Conservation (phyloP, 2,797 vertebrate genomes). For the Linurgus olivaceus region DNA sequence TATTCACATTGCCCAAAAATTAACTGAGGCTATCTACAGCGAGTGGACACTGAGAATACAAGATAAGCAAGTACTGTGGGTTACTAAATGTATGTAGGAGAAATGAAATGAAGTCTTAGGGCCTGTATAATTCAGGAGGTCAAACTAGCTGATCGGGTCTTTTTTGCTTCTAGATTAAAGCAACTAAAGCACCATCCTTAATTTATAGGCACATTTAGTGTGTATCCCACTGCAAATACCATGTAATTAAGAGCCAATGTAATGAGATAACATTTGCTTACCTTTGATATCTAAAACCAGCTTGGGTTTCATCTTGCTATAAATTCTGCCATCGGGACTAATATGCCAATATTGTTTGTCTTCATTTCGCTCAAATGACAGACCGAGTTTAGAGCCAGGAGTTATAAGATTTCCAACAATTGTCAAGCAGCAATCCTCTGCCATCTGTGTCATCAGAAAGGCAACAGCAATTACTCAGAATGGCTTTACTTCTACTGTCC, state of each 20-base stretch:
- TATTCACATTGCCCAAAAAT: background rate
- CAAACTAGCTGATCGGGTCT: conserved; percentile 26
- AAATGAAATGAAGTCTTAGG: background rate
- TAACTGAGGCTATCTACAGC: conserved; percentile 12
- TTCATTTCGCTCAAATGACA: conserved; percentile 83
- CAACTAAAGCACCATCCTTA: conserved; percentile 12
- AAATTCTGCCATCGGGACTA: conserved; percentile 86
- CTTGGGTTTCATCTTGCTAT: conserved; percentile 84
- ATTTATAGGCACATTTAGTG: conserved; percentile 37
- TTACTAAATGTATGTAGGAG: background rate
- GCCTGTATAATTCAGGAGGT: conserved; percentile 40
- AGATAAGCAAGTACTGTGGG: conserved; percentile 44
- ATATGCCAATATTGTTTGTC: conserved; percentile 89
- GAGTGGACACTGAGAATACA: conserved; percentile 50
- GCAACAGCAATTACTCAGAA: background rate
- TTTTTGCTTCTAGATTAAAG: conserved; percentile 40
- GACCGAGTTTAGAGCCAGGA: conserved; percentile 84
- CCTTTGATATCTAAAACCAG: conserved; percentile 96
- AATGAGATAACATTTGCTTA: conserved; percentile 76
- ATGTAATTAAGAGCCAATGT: conserved; percentile 15
- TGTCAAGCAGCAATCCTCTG: conserved; percentile 89
- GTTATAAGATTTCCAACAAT: conserved; percentile 87
- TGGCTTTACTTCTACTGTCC: background rate
- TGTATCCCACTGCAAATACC: conserved; percentile 3
- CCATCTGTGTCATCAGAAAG: conserved; percentile 75